Evolutionary conservation across 2,113 vertebrate species (phyloP).

Genomic region (Typhlomys cinereus): DNA sequence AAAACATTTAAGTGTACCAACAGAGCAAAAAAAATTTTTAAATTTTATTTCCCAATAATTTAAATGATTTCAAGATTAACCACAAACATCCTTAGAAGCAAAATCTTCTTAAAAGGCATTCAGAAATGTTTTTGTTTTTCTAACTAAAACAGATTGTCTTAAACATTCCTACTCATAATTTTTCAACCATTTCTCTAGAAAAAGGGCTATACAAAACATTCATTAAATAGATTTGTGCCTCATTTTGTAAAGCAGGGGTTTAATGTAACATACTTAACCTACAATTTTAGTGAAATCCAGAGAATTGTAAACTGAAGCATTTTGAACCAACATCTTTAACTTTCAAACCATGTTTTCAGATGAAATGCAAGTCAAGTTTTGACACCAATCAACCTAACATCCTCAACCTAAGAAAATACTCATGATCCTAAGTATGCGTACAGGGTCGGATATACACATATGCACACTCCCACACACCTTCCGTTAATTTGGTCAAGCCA

Average conservation of each 20-base stretch:
- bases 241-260: constrained; percentile 57
- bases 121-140: constrained; percentile 52
- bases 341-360: constrained; percentile 48
- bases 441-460: background rate
- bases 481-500: constrained; percentile 21
- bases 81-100: constrained; percentile 39
- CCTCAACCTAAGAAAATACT: constrained; percentile 57
- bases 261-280: constrained; percentile 64
- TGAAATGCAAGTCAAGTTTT: constrained; percentile 61
- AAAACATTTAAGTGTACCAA: background rate
- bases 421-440: constrained; percentile 41
- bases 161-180: constrained; percentile 53
- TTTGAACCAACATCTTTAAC: constrained; percentile 61
- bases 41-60: constrained; percentile 31
- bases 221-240: constrained; percentile 54
- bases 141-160: constrained; percentile 61
- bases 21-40: background rate
- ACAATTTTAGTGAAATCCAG: constrained; percentile 60
- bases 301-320: constrained; percentile 67
- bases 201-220: constrained; percentile 50
- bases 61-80: constrained; percentile 49
- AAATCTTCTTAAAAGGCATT: constrained; percentile 61
- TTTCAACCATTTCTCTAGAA: too few relatives aligned
- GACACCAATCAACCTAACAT: constrained; percentile 53
- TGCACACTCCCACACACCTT: background rate